Evolutionary conservation across 2,888 invertebrate genomes (phyloP), one percentile per base, ranked within the genome.

Genomic region (Ernsta delagoae): DNA sequence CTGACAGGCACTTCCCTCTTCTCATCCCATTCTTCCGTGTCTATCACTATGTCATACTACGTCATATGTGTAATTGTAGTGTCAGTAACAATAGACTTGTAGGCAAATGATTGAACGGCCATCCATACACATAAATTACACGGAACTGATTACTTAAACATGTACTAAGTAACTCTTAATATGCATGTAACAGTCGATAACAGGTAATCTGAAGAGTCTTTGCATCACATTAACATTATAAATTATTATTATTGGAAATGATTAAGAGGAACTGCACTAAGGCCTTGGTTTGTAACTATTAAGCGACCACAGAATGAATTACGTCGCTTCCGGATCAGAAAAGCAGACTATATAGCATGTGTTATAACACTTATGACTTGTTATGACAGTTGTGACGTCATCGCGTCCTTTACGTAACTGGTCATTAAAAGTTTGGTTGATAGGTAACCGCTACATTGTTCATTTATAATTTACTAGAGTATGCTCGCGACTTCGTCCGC

Each of bases 321-420:
- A 31, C 11, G 11, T 31, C 7, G 34, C 54, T 54, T 54, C 54
- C 54, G 54, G 31, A 54, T 24, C 8, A 11, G 36, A n/a, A n/a
- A 36, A 5, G 4, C 36, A 36, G 36, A 24, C 24, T 11, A 16
- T 8, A 6, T 54, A 12, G 12, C 50, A 16, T 48, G 48, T 54
- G n/a, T n/a, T n/a, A n/a, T n/a, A n/a, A n/a, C n/a, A n/a, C n/a
- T n/a, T n/a, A n/a, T n/a, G n/a, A n/a, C n/a, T n/a, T n/a, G 24
- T 54, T 54, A 54, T 31, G 54, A 34, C 24, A 31, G 54, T 16
- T 50, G 8, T 54, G 54, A 54, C 54, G 53, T 53, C 53, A 24
- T 9, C 5, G 5, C 12, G 48, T 48, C n/a, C 6, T 48, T 48
- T 48, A 48, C 48, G 48, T 48, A 48, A 48, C 12, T n/a, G n/a